Percentiles rank a stretch among this genome's conserved stretches.
phyloP scores from a whole-genome alignment of 2,888 invertebrate species.

The Andrena fulva region DNA sequence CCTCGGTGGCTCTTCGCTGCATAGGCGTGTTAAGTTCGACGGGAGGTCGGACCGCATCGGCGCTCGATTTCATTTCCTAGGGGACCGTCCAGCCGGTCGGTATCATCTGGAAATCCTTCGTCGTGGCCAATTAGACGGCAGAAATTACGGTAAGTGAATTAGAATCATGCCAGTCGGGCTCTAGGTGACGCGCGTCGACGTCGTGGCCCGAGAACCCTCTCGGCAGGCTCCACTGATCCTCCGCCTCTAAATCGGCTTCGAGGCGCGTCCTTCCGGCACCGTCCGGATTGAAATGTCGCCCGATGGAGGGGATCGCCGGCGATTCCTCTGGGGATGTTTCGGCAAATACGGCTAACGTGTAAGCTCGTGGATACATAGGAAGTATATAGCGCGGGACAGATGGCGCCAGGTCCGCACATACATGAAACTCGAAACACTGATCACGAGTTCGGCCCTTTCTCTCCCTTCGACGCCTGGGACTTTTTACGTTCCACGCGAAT shows the following conservation, averaged over 20 bases:
- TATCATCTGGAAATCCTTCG: constrained; percentile 3
- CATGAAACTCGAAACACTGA: constrained; percentile 24
- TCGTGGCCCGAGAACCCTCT: neutral
- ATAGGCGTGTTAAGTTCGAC: neutral
- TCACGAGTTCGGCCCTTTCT: constrained; percentile 13
- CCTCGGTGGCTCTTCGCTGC: neutral
- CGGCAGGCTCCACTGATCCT: neutral
- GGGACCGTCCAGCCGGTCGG: neutral
- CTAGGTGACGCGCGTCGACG: neutral
- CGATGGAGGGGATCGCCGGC: neutral
- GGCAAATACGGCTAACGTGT: neutral
- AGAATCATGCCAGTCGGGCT: constrained; percentile 5
- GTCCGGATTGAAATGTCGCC: constrained; percentile 21
- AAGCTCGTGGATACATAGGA: neutral
- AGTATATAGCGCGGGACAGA: constrained; percentile 36
- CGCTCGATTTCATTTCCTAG: constrained; percentile 38
- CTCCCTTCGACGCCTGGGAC: neutral
- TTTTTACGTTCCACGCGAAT: constrained; percentile 4
- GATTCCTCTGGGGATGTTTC: neutral
- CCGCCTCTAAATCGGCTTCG: neutral
- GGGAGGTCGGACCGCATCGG: neutral
- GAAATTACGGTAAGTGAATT: constrained; percentile 56
- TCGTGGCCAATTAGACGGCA: constrained; percentile 24
- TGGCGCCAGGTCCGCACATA: constrained; percentile 37
- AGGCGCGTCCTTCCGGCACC: neutral